Evolutionary conservation across 2,797 vertebrate genomes (phyloP).

Genomic region (Gallinago solitaria): DNA sequence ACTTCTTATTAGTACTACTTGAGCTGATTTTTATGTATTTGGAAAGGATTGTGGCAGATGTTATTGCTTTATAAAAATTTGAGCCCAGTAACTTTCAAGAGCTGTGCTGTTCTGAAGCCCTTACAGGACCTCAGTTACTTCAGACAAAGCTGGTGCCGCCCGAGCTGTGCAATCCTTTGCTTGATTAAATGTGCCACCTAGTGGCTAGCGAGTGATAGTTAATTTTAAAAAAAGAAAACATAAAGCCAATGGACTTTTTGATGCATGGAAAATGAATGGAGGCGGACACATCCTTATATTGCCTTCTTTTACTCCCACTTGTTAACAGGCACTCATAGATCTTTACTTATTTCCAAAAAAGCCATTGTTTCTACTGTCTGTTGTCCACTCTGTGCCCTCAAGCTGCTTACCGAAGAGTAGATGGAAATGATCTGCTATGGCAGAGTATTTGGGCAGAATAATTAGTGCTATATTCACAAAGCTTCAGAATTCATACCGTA

Average conservation of each 20-base stretch:
- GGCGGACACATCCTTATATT: not conserved
- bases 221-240: fast-evolving
- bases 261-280: not conserved
- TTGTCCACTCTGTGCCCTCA: not conserved
- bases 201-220: not conserved
- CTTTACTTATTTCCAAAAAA: not conserved
- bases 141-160: not conserved
- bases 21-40: not conserved
- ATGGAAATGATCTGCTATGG: not conserved
- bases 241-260: not conserved
- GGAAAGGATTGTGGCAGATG: not conserved
- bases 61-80: not conserved
- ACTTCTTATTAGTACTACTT: not conserved
- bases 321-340: not conserved
- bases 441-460: not conserved
- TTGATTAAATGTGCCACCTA: slow-evolving; percentile 52
- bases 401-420: not conserved
- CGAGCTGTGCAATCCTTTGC: not conserved
- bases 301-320: not conserved
- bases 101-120: not conserved
- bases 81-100: not conserved
- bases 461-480: not conserved
- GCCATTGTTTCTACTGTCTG: not conserved
- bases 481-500: not conserved
- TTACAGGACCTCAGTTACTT: too few relatives aligned